Evolutionary conservation across 64 coral and sea anemone species (phyloP).

Genomic region (Anthopleura sola): DNA sequence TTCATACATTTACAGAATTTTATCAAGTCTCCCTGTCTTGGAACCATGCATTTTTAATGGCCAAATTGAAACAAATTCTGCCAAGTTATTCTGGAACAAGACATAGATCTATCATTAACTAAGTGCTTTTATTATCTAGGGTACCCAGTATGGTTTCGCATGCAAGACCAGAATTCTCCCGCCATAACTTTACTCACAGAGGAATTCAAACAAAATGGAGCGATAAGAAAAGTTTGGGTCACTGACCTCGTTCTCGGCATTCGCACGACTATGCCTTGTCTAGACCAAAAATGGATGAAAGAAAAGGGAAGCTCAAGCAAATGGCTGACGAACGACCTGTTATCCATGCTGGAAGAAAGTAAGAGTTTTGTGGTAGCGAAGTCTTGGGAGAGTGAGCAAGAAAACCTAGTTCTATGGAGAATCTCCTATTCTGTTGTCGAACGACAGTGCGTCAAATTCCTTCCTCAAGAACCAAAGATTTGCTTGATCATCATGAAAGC

Average conservation of each 20-base stretch:
- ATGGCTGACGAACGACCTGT: conserved; percentile 17
- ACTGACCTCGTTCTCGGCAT: conserved; percentile 29
- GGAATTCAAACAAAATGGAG: background rate
- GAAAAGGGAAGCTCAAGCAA: conserved; percentile 2
- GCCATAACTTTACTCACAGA: conserved; percentile 29
- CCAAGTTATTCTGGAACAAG: too few species aligned
- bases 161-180: conserved; percentile 26
- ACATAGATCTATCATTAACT: background rate
- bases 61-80: too few species aligned
- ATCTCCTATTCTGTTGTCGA: conserved; percentile 28
- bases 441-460: conserved; percentile 10
- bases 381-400: conserved; percentile 23
- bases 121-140: conserved; percentile 1
- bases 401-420: background rate
- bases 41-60: too few species aligned
- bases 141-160: conserved; percentile 25
- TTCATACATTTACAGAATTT: too few species aligned
- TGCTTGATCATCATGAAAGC: conserved; percentile 29
- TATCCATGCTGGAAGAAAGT: conserved; percentile 2
- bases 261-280: conserved; percentile 29
- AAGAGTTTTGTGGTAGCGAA: conserved; percentile 29
- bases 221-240: conserved; percentile 2
- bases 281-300: conserved; percentile 16
- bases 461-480: conserved; percentile 33
- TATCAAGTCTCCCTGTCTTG: too few species aligned